phyloP scores from a whole-genome alignment of 2,113 vertebrate genomes.

The Nettapus auritus region DNA sequence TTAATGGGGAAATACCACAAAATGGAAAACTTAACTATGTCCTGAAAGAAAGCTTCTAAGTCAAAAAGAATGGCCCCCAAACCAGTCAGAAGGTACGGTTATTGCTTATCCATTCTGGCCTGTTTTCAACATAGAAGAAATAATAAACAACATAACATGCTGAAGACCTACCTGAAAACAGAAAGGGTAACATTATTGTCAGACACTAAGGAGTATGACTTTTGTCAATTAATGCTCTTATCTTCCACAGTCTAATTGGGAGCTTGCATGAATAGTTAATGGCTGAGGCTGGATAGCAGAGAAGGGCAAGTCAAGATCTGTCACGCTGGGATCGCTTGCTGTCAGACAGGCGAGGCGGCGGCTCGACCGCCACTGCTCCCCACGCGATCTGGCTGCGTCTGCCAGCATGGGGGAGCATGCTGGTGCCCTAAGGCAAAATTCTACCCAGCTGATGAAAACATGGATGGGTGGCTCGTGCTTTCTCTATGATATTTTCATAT shows the following conservation, averaged over 20 bases:
- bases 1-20: background rate
- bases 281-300: background rate
- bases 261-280: background rate
- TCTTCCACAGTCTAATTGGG: background rate
- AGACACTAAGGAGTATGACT: background rate
- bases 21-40: background rate
- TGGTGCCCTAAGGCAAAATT: background rate
- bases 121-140: background rate
- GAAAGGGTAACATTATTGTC: background rate
- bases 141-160: background rate
- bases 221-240: background rate
- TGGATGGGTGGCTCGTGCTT: background rate
- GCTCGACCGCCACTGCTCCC: fast-evolving
- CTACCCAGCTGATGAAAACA: background rate
- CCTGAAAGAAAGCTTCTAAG: slow-evolving; percentile 2
- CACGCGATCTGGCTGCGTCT: fast-evolving
- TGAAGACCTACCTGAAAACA: background rate
- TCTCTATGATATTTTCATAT: background rate
- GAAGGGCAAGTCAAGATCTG: background rate
- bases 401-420: fast-evolving
- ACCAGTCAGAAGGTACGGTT: background rate
- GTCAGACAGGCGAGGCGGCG: background rate
- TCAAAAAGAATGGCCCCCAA: background rate
- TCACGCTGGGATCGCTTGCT: background rate
- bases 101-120: background rate